Conservation (phyloP, 2,113 vertebrate species). For the Vanacampus margaritifer region DNA sequence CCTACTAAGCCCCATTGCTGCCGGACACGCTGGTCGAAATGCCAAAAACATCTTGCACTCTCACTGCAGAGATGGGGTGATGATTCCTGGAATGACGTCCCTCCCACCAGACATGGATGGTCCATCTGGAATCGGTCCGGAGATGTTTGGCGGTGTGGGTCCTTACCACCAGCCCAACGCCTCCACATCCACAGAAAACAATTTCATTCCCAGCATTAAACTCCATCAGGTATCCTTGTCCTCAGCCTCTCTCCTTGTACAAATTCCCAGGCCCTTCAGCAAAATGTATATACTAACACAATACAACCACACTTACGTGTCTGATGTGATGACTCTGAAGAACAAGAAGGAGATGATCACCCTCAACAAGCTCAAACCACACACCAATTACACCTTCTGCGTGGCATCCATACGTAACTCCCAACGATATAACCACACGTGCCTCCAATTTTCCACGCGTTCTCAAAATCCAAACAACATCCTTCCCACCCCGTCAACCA, state of each 20-base stretch:
- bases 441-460: constrained; percentile 86
- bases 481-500: constrained; percentile 87
- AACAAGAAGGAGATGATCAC: constrained; percentile 93
- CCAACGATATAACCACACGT: constrained; percentile 95
- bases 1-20: constrained; percentile 82
- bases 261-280: constrained; percentile 91
- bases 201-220: constrained; percentile 85
- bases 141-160: constrained; percentile 83
- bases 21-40: constrained; percentile 83
- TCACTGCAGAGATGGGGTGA: constrained; percentile 86
- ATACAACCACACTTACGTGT: constrained; percentile 91
- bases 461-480: constrained; percentile 77
- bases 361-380: constrained; percentile 85
- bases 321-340: constrained; percentile 91
- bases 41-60: constrained; percentile 90
- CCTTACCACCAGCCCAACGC: constrained; percentile 83
- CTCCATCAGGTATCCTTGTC: constrained; percentile 89
- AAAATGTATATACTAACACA: constrained; percentile 99
- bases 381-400: constrained; percentile 95
- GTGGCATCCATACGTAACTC: constrained; percentile 94
- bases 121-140: constrained; percentile 83
- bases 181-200: constrained; percentile 81
- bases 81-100: constrained; percentile 85
- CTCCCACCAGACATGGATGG: constrained; percentile 81
- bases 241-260: constrained; percentile 87